Evolutionary conservation across 2,113 vertebrate species (phyloP).

Genomic region (Ictidomys tridecemlineatus): DNA sequence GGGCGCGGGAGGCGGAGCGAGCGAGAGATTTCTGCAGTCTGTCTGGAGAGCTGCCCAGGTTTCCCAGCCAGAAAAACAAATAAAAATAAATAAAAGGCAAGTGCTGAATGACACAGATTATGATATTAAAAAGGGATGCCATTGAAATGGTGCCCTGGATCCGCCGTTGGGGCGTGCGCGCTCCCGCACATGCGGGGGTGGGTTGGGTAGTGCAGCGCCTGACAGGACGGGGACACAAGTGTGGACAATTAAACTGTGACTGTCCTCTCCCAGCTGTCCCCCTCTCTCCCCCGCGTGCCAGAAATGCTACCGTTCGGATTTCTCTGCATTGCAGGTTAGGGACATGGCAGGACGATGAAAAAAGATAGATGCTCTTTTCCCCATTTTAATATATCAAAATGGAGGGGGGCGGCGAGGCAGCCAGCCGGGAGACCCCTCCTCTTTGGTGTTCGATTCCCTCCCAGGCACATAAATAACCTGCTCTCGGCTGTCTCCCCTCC

Average conservation of each 20-base stretch:
- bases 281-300: neutral
- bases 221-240: constrained; percentile 7
- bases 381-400: constrained; percentile 61
- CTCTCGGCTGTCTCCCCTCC: constrained; percentile 73
- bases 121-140: constrained; percentile 84
- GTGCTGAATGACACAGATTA: constrained; percentile 85
- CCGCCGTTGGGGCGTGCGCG: neutral
- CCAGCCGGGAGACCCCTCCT: constrained; percentile 68
- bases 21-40: constrained; percentile 73
- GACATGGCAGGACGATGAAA: constrained; percentile 32
- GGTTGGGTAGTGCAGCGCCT: neutral
- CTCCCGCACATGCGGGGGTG: neutral
- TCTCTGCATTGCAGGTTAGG: constrained; percentile 74
- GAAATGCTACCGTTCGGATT: constrained; percentile 60
- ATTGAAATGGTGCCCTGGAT: constrained; percentile 81
- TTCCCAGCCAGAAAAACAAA: constrained; percentile 84
- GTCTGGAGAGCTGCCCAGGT: constrained; percentile 85
- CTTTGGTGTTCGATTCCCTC: constrained; percentile 72
- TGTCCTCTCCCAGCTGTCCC: constrained; percentile 32
- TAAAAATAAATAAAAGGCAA: constrained; percentile 86
- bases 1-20: constrained; percentile 66
- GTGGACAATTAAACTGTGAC: constrained; percentile 67
- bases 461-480: constrained; percentile 82
- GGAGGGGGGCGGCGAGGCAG: neutral
- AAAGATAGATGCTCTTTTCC: constrained; percentile 31